phyloP scores from a whole-genome alignment of 1,140 invertebrate species.

The Lineus longissimus region DNA sequence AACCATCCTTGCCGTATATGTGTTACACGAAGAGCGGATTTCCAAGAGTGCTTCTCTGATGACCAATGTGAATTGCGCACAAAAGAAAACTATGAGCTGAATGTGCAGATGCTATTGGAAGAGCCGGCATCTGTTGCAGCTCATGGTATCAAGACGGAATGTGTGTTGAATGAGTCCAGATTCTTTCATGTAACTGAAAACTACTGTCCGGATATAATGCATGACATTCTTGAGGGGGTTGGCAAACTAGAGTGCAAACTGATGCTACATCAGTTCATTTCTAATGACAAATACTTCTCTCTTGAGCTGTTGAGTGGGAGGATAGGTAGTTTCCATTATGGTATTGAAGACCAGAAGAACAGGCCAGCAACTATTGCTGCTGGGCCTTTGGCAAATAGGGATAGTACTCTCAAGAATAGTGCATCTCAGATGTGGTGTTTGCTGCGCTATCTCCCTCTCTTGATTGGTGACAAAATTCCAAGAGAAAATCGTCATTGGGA shows the following conservation, averaged over 20 bases:
- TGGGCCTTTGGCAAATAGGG: background rate
- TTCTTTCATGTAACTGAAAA: background rate
- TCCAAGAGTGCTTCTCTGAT: too few relatives aligned
- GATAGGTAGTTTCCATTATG: background rate
- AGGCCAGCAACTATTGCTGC: background rate
- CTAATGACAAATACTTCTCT: background rate
- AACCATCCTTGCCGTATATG: too few relatives aligned
- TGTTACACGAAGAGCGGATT: too few relatives aligned
- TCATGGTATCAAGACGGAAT: background rate
- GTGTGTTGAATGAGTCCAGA: background rate
- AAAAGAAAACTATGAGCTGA: background rate
- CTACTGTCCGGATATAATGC: background rate
- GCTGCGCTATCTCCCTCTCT: background rate
- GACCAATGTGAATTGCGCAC: background rate
- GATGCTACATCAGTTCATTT: background rate
- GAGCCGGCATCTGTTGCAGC: background rate
- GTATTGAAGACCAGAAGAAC: background rate
- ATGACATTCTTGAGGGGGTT: background rate
- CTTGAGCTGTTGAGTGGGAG: background rate
- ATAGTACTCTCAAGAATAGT: background rate
- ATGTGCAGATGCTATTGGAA: background rate
- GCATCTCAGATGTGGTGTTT: conserved; percentile 1
- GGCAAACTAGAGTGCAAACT: background rate
- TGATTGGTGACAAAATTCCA: background rate
- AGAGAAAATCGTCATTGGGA: background rate